phyloP scores from a whole-genome alignment of 2,888 invertebrate genomes.

The Dromius quadrimaculatus region DNA sequence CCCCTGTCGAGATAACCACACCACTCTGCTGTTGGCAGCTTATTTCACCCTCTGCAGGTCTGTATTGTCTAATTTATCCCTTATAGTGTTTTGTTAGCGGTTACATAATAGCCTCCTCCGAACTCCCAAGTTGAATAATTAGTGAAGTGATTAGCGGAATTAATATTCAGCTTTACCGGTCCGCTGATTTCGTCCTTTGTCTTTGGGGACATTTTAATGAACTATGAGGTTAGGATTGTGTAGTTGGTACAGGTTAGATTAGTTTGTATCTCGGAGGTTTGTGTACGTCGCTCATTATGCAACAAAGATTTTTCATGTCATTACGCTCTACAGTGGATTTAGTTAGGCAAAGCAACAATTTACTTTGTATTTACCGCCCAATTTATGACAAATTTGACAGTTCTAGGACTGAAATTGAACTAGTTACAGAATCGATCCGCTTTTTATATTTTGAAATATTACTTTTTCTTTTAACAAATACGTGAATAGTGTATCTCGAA shows the following conservation, averaged over 20 bases:
- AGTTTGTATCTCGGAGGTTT: not conserved
- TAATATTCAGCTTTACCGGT: slow-evolving; percentile 39
- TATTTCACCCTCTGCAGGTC: not conserved
- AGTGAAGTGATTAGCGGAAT: slow-evolving; percentile 44
- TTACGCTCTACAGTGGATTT: too few species aligned
- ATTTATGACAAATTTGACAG: too few species aligned
- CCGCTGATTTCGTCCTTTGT: not conserved
- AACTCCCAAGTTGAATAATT: slow-evolving; percentile 34
- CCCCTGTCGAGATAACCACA: not conserved
- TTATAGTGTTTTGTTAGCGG: slow-evolving; percentile 13
- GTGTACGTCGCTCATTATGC: too few species aligned
- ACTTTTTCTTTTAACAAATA: too few species aligned
- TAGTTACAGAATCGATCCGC: too few species aligned
- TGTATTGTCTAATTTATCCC: slow-evolving; percentile 10
- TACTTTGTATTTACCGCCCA: too few species aligned
- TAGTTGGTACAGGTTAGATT: not conserved
- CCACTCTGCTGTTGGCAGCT: slow-evolving; percentile 4
- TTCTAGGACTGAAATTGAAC: too few species aligned
- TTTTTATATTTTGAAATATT: too few species aligned
- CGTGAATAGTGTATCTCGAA: too few species aligned
- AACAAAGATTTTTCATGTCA: too few species aligned
- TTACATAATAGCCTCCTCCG: slow-evolving; percentile 6
- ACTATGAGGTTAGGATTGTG: not conserved
- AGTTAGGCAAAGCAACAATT: too few species aligned
- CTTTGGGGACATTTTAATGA: not conserved